Evolutionary conservation across 2,888 invertebrate genomes (phyloP).

Genomic region (Campoplex nolae): DNA sequence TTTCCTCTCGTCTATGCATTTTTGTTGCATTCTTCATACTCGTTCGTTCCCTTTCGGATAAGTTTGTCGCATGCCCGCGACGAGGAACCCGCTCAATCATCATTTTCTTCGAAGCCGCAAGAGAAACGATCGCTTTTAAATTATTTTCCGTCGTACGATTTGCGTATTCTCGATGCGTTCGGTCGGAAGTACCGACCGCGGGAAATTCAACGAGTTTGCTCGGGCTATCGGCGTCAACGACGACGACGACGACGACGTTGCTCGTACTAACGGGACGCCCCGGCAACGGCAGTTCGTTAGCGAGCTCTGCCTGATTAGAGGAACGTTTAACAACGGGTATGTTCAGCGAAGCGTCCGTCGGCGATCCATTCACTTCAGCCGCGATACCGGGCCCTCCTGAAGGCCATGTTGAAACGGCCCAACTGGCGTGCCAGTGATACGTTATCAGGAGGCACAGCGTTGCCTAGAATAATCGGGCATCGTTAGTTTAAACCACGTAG

Average conservation of each 20-base stretch:
- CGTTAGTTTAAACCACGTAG: conserved; percentile 69
- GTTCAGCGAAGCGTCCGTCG: conserved; percentile 68
- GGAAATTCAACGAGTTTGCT: conserved; percentile 28
- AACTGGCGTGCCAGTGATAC: conserved; percentile 67
- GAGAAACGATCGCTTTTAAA: conserved; percentile 16
- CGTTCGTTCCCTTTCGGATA: background rate
- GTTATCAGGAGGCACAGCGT: conserved; percentile 70
- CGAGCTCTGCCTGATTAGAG: conserved; percentile 71
- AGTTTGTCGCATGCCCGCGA: background rate
- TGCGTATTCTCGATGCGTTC: conserved; percentile 52
- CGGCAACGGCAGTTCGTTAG: conserved; percentile 69
- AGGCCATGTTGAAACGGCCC: conserved; percentile 58
- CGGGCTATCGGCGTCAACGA: conserved; percentile 31
- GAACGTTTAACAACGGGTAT: conserved; percentile 71
- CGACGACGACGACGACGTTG: conserved; percentile 24
- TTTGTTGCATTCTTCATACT: background rate
- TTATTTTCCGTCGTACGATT: conserved; percentile 52
- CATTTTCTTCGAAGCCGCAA: background rate
- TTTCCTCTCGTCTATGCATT: conserved; percentile 1
- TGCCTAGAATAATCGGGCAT: conserved; percentile 70
- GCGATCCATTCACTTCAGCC: conserved; percentile 70
- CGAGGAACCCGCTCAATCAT: conserved; percentile 18
- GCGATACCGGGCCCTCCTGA: conserved; percentile 60
- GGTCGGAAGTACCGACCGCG: conserved; percentile 42
- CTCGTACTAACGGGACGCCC: conserved; percentile 27